Conservation (phyloP, 2,797 vertebrate species). For the Bovichtus variegatus region DNA sequence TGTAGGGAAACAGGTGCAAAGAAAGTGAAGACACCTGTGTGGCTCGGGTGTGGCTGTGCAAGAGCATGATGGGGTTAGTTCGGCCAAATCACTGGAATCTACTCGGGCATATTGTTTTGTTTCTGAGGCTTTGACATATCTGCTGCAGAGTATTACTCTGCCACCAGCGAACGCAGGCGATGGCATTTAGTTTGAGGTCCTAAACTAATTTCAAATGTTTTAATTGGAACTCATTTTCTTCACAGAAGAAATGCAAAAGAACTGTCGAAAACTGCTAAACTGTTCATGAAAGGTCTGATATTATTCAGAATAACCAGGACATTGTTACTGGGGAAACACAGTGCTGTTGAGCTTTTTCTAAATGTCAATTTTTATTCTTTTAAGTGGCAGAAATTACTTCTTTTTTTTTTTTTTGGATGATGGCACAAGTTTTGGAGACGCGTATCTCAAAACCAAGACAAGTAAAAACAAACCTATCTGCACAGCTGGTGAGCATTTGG, state of each 20-base stretch:
- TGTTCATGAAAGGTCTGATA: neutral
- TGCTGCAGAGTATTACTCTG: neutral
- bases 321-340: neutral
- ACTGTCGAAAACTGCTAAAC: neutral
- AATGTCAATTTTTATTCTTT: neutral
- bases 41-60: conserved; percentile 22
- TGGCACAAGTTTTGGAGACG: neutral
- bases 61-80: conserved; percentile 26
- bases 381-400: neutral
- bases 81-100: neutral
- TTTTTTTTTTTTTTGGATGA: neutral
- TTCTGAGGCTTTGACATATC: neutral
- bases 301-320: neutral
- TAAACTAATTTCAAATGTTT: neutral
- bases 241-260: neutral
- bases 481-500: neutral
- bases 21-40: conserved; percentile 31
- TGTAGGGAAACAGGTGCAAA: neutral
- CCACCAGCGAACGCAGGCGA: neutral
- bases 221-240: neutral
- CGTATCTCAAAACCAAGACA: accelerated
- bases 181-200: neutral
- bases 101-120: conserved; percentile 11
- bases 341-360: neutral
- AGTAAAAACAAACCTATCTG: neutral